Conservation (phyloP, 2,113 vertebrate species). For the Hassar affinis region DNA sequence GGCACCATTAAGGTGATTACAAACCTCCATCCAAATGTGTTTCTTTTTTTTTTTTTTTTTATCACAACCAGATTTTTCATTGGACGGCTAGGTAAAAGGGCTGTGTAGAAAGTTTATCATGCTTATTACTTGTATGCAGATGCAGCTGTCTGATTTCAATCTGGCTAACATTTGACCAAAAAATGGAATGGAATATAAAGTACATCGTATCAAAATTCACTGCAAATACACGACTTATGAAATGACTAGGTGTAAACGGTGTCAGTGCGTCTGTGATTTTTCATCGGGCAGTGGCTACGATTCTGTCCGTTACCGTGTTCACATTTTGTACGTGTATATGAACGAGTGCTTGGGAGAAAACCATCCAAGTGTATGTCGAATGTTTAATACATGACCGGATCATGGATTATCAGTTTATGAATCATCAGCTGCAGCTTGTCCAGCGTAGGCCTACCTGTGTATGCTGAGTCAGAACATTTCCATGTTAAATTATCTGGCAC, state of each 20-base stretch:
- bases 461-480: conserved; percentile 33
- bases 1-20: too few relatives aligned
- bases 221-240: neutral
- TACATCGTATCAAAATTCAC: neutral
- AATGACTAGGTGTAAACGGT: neutral
- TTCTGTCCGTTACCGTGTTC: conserved; percentile 27
- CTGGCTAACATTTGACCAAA: neutral
- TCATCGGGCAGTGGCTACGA: conserved; percentile 25
- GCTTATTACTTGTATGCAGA: neutral
- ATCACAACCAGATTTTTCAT: neutral
- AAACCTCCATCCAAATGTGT: neutral
- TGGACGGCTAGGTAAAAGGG: neutral
- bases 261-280: conserved; percentile 20
- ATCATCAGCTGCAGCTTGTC: conserved; percentile 25
- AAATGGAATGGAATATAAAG: neutral
- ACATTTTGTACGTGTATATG: conserved; percentile 19
- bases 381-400: conserved; percentile 29
- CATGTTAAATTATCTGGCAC: conserved; percentile 35
- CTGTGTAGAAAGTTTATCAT: neutral
- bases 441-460: conserved; percentile 39
- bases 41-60: neutral
- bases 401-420: conserved; percentile 35
- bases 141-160: too few relatives aligned
- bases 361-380: conserved; percentile 43
- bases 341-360: neutral